Evolutionary conservation across 2,888 invertebrate genomes (phyloP), one percentile per base, ranked within the genome.

Genomic region (Caenorhabditis parvicauda): DNA sequence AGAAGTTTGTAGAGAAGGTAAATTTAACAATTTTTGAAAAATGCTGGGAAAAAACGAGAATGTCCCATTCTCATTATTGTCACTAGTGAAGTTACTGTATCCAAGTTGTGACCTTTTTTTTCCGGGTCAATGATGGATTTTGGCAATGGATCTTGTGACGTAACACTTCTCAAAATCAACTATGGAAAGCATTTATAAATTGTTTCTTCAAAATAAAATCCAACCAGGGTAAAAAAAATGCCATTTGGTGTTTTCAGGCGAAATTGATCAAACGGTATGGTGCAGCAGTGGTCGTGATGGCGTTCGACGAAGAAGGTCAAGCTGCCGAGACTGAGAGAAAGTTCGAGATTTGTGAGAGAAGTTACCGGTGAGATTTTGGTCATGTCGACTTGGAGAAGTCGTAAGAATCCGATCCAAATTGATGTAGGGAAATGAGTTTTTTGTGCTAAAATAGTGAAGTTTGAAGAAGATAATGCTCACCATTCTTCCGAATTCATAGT

Each of bases 251-350:
- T 28, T 55, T 55, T 6, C 37, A 85, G 68, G 86, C 86, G 4
- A 77, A 64, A 47, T 79, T 80, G n/a, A 82, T 86, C 21, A 83
- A 83, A 61, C 78, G 82, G 54, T 84, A 84, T 74, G 86, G 86
- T 19, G 86, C 84, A 2, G 86, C 86, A 17, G 84, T 86, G 1
- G 86, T 86, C 14, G 82, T 86, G 35, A 87, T 87, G 86, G 86
- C 86, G 2, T 87, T 86, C 81, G 86, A 86, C 78, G 86, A 87
- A 75, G 76, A 81, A 24, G 86, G 86, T 44, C 86, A 86, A 82
- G 86, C 86, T 0, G 83, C 86, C 5, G 85, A 85, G 54, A 75
- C 80, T 2, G 81, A 84, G 3, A 75, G 83, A 22, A 86, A 87
- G 77, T 82, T 84, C 2, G 84, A 83, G 50, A 86, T 86, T 47